Evolutionary conservation across 2,888 invertebrate species (phyloP), one percentile per base, ranked within the genome.

Genomic region (Proisotoma minuta): DNA sequence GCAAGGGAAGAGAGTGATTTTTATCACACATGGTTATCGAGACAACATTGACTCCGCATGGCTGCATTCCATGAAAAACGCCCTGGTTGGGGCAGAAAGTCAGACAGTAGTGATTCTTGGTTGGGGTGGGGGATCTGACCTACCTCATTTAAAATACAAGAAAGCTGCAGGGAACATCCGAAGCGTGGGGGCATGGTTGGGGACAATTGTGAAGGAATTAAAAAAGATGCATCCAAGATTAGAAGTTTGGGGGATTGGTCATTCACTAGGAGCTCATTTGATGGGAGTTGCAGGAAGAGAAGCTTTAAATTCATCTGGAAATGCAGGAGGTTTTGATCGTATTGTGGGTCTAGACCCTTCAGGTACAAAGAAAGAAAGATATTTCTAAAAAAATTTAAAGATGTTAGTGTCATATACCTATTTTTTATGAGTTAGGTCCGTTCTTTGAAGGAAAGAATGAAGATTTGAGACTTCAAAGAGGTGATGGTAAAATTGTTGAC

Each of bases 131-230:
- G 65, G 66, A 10, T 58, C 64, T 12, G 60, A 64, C 29, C 48
- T 60, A 2, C 54, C 56, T 2, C 52, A 43, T 28, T 40, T 66
- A 2, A 50, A 62, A n/a, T 69, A 66, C 28, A 58, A 61, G 39
- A 64, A 69, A 27, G 66, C 69, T 2, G 60, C 60, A 12, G 69
- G 66, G 18, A 69, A 69, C 40, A 66, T 65, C 24, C 27, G 65
- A 50, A 59, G 62, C 10, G 57, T 62, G 1, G 62, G 66, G 8
- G 60, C 57, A 15, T 69, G 69, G 69, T 49, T 69, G 2, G 59
- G 63, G n/a, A 61, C 60, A 39, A 59, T 66, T 48, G 53, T 63
- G 3, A 56, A 54, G 1, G 65, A 64, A 40, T 22, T 69, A 12
- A 26, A 57, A 34, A 57, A 24, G 28, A 53, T 59, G 28, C 58